phyloP scores from a whole-genome alignment of 2,113 vertebrate genomes.

The Engraulis encrasicolus region DNA sequence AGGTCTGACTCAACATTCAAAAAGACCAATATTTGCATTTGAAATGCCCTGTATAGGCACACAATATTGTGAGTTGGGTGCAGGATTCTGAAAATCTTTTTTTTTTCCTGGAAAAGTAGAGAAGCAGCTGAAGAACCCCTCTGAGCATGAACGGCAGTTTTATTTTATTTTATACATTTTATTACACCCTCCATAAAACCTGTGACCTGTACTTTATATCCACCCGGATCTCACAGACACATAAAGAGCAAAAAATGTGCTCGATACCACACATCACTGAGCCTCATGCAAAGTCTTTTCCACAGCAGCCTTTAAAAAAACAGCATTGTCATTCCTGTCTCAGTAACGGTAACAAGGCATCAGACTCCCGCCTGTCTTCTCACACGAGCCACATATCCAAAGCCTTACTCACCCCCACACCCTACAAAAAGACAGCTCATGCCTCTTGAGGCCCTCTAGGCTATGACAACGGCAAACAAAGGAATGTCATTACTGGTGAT shows the following conservation, averaged over 20 bases:
- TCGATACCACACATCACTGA: neutral
- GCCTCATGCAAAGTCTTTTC: neutral
- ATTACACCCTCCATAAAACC: neutral
- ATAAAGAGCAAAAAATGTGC: neutral
- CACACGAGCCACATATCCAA: neutral
- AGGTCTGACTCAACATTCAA: too few species aligned
- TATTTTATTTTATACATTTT: too few species aligned
- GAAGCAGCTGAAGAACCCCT: too few species aligned
- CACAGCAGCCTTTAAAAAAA: neutral
- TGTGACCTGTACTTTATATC: neutral
- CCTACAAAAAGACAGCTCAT: neutral
- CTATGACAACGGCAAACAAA: neutral
- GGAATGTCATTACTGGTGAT: neutral
- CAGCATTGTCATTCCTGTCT: neutral
- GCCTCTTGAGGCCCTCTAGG: neutral
- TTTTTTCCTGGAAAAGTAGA: too few species aligned
- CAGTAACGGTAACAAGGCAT: neutral
- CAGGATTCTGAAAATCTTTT: too few species aligned
- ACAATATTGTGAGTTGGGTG: too few species aligned
- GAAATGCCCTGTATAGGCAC: too few species aligned
- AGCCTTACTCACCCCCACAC: neutral
- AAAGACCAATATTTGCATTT: too few species aligned
- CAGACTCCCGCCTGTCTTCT: neutral
- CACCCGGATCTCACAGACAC: too few species aligned
- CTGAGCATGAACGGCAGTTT: too few species aligned